Percentiles rank a stretch among this genome's conserved stretches.
Evolutionary conservation across 2,797 vertebrate species (phyloP).

Genomic region (Hoplostethus mediterraneus): DNA sequence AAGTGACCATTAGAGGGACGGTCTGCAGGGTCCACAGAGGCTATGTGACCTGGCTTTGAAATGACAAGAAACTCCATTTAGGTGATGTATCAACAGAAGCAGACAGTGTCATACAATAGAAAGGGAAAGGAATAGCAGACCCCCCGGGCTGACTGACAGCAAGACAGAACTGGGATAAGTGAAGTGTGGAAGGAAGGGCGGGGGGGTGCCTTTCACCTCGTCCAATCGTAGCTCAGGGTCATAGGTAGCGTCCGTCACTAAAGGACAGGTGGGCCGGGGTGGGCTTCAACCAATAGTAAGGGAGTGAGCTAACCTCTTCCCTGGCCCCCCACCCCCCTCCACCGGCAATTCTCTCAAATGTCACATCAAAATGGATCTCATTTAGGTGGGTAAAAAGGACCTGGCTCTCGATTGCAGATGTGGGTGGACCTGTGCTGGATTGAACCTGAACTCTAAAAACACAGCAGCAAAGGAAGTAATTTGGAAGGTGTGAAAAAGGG

Average conservation of each 20-base stretch:
- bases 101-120: slow-evolving; percentile 64
- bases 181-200: slow-evolving; percentile 48
- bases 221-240: slow-evolving; percentile 73
- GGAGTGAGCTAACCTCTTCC: slow-evolving; percentile 67
- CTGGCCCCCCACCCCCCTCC: slow-evolving; percentile 61
- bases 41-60: slow-evolving; percentile 71
- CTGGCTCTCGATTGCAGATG: slow-evolving; percentile 69
- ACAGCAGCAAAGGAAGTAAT: slow-evolving; percentile 50
- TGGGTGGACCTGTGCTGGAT: slow-evolving; percentile 65
- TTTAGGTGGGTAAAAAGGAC: slow-evolving; percentile 75
- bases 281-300: slow-evolving; percentile 62
- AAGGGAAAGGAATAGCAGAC: slow-evolving; percentile 54
- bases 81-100: slow-evolving; percentile 70
- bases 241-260: slow-evolving; percentile 70
- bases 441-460: slow-evolving; percentile 64
- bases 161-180: slow-evolving; percentile 76
- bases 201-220: slow-evolving; percentile 21
- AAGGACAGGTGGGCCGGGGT: slow-evolving; percentile 72
- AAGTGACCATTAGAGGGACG: slow-evolving; percentile 54
- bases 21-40: slow-evolving; percentile 51
- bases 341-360: slow-evolving; percentile 82
- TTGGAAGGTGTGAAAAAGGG: slow-evolving; percentile 55
- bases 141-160: slow-evolving; percentile 69
- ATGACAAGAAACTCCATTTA: slow-evolving; percentile 71
- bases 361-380: slow-evolving; percentile 83